Base-by-base conservation (phyloP, 2,888 invertebrate genomes). In the Ochlodes sylvanus region DNA sequence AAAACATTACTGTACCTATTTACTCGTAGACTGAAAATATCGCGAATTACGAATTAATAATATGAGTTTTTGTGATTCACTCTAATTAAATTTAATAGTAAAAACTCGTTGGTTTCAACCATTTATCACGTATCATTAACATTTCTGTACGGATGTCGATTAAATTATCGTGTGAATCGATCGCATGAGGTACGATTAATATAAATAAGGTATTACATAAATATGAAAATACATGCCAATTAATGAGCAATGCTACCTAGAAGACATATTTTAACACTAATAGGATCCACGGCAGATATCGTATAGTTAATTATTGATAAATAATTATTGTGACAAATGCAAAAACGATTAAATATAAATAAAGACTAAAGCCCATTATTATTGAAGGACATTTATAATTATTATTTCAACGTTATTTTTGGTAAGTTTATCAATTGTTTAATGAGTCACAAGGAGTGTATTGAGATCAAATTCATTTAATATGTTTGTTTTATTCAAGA, bases 131-230 rank as follows among this genome's bases (percentile, higher is more conserved):
- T 47, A 50, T 50, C 50, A 50, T 50, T 50, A 50, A 19, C 19
- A 50, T 19, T 47, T 7, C 44, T 47, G 17, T 17, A 47, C 50
- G 50, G 50, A 19, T 50, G 50, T 21, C 50, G 50, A 50, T 50
- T 47, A 47, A 47, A 47, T 47, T 50, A 50, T 50, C 50, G 19
- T 50, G 50, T 50, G 50, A 50, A 50, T 50, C 50, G 7, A 50
- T 19, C 19, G 10, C 17, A 50, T 19, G 19, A 19, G 10, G 17
- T 19, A 19, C 50, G 17, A 15, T 44, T 15, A 15, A 27, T 27
- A 27, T 27, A 27, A 27, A 19, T 50, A 50, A 1, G 50, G 19
- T 12, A 19, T 50, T 12, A 50, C 19, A 19, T 19, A 50, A 15
- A 7, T 15, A 47, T 9, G 47, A 15, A 17, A 10, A 50, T 10